These are phyloP conservation scores for Rallus crepitans DNA, from an alignment of 2,797 vertebrate species.

Conservation along the genomic window DNA sequence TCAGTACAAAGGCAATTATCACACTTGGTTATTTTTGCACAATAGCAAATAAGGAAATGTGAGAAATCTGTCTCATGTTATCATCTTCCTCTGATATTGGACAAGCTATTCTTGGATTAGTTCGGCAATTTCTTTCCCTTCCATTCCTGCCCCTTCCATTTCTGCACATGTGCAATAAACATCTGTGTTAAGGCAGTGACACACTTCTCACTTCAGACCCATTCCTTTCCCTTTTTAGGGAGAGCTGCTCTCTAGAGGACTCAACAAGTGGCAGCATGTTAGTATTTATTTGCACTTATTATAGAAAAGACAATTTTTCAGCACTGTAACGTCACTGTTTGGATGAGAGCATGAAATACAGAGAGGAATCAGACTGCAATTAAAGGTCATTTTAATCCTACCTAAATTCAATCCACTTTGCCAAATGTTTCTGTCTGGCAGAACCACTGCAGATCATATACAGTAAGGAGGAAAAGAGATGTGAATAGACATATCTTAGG, in stretches of 20 bases:
- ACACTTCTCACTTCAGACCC: neutral
- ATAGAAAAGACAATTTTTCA: neutral
- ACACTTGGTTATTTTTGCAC: slow-evolving; percentile 43
- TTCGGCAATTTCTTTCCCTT: slow-evolving; percentile 52
- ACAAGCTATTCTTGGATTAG: slow-evolving; percentile 64
- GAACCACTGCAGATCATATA: neutral
- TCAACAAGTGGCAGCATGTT: neutral
- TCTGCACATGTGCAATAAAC: slow-evolving; percentile 25
- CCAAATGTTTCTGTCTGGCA: neutral
- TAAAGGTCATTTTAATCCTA: neutral
- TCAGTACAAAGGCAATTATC: slow-evolving; percentile 13
- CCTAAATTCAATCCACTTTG: neutral
- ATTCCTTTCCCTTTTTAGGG: slow-evolving; percentile 33
- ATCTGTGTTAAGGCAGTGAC: neutral
- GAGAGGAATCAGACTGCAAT: neutral
- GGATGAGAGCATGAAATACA: neutral
- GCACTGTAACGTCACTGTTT: neutral
- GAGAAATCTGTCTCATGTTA: slow-evolving; percentile 66
- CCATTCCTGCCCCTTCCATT: slow-evolving; percentile 39
- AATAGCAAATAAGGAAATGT: slow-evolving; percentile 69
- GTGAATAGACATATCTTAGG: neutral
- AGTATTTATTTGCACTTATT: neutral
- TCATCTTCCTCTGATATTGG: slow-evolving; percentile 75
- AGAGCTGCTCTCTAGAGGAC: neutral
- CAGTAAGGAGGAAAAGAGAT: neutral